Conservation (phyloP, 1,140 invertebrate species). For the Vollenhovia emeryi region DNA sequence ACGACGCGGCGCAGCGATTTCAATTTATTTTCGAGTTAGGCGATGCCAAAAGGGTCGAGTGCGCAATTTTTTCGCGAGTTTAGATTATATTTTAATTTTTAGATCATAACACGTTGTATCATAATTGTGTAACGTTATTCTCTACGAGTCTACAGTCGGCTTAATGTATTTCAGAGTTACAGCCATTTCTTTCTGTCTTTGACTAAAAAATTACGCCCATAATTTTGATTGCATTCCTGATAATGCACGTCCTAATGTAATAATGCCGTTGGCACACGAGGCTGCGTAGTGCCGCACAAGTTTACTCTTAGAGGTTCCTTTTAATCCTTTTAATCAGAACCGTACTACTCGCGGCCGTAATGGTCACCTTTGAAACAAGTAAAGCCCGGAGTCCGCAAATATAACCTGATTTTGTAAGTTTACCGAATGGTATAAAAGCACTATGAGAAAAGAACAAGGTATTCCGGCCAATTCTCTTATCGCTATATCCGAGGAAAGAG, state of each 20-base stretch:
- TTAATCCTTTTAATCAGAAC: slow-evolving; percentile 5
- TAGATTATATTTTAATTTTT: neutral
- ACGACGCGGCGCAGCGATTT: neutral
- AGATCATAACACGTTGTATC: neutral
- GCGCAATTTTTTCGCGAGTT: neutral
- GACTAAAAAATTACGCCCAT: slow-evolving; percentile 20
- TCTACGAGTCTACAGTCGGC: neutral
- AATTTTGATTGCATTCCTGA: slow-evolving; percentile 19
- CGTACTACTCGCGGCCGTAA: neutral
- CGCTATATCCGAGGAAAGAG: neutral
- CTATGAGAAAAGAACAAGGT: neutral
- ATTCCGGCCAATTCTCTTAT: slow-evolving; percentile 3
- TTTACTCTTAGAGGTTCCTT: slow-evolving; percentile 12
- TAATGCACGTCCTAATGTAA: slow-evolving; percentile 27
- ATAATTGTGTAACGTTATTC: neutral
- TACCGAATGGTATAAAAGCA: neutral
- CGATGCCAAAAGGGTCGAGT: neutral
- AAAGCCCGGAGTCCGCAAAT: neutral
- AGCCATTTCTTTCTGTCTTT: neutral
- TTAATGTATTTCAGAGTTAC: neutral
- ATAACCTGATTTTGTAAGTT: slow-evolving; percentile 17
- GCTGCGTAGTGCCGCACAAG: neutral
- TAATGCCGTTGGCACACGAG: neutral
- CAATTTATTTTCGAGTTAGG: neutral
- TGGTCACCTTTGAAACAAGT: neutral